phyloP scores from a whole-genome alignment of 2,113 vertebrate species.

The Asarcornis scutulata region DNA sequence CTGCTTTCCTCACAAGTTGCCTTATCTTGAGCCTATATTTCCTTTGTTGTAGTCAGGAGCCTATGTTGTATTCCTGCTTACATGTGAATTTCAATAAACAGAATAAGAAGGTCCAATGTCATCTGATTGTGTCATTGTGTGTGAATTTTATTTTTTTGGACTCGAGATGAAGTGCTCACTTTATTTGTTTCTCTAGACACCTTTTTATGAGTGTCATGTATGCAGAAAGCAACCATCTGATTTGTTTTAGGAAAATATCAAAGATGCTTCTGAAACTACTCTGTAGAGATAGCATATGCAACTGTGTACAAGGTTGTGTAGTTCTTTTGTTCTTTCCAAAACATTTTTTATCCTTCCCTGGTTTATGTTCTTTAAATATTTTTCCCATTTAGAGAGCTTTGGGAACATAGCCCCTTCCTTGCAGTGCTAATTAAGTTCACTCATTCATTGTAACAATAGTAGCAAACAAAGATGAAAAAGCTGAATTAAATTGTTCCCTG shows the following conservation, averaged over 20 bases:
- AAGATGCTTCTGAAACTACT: neutral
- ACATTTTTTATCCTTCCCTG: conserved; percentile 17
- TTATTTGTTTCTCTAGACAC: neutral
- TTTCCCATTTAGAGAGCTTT: conserved; percentile 18
- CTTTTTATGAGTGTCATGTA: neutral
- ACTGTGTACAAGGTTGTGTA: neutral
- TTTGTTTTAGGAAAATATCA: neutral
- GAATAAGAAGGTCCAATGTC: neutral
- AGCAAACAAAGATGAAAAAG: conserved; percentile 57
- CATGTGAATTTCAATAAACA: neutral
- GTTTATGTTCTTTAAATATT: conserved; percentile 28
- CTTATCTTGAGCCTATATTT: neutral
- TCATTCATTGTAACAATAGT: conserved; percentile 55
- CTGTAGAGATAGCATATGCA: neutral
- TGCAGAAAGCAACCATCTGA: neutral
- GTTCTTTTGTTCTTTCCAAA: conserved; percentile 14
- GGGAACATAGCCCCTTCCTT: conserved; percentile 23
- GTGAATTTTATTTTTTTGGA: neutral
- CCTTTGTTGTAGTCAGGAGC: neutral
- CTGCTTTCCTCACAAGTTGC: neutral
- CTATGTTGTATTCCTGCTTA: neutral
- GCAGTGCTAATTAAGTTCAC: conserved; percentile 66
- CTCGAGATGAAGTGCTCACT: neutral
- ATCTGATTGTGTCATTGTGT: neutral
- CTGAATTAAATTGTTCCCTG: conserved; percentile 23